Percentiles rank a stretch among this genome's conserved stretches.
These are phyloP conservation scores for Lasioglossum villosulum DNA, from an alignment of 2,888 invertebrate species.

Conservation along the genomic window DNA sequence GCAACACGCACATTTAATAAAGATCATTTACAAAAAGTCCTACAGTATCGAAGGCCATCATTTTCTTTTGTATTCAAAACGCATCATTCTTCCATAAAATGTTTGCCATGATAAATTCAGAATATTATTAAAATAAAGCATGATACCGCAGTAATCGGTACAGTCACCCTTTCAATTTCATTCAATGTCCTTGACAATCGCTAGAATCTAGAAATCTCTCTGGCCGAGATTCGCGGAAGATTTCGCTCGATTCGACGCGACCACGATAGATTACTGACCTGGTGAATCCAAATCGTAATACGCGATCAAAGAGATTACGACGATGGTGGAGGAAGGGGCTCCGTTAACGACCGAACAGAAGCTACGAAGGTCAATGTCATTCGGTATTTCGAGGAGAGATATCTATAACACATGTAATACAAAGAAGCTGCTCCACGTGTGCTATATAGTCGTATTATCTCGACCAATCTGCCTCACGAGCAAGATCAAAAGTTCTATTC, in stretches of 20 bases:
- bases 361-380: slow-evolving; percentile 28
- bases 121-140: too few species aligned
- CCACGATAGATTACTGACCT: not conserved
- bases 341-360: not conserved
- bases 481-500: slow-evolving; percentile 42
- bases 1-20: too few species aligned
- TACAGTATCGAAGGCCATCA: too few species aligned
- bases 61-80: too few species aligned
- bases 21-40: too few species aligned
- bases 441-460: slow-evolving; percentile 18
- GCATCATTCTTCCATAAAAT: too few species aligned
- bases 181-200: not conserved
- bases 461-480: slow-evolving; percentile 10
- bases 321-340: not conserved
- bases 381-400: not conserved
- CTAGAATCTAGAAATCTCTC: not conserved
- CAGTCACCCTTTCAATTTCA: not conserved
- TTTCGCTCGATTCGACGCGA: not conserved
- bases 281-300: not conserved
- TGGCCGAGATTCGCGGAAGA: not conserved
- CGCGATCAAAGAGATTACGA: not conserved
- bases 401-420: not conserved
- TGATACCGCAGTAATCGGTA: too few species aligned
- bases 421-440: slow-evolving; percentile 15
- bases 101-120: too few species aligned